These are phyloP conservation scores for Microtus pennsylvanicus DNA, from an alignment of 2,113 vertebrate species.

Conservation along the genomic window DNA sequence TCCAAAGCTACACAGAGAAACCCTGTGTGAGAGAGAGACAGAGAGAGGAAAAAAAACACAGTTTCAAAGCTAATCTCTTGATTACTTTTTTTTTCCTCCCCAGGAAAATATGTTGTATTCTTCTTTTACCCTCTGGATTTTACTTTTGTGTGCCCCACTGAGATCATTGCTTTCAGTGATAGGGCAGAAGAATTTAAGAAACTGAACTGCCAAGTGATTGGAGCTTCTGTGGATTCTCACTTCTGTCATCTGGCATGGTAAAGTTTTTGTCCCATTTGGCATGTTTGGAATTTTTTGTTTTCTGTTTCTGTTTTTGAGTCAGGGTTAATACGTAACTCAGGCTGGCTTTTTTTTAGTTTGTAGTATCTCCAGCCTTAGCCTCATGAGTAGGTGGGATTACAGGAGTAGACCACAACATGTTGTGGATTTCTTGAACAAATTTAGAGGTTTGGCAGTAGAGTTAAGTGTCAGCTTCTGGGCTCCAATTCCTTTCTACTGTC, in stretches of 20 bases:
- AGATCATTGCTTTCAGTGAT: slow-evolving; percentile 98
- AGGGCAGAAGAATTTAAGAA: slow-evolving; percentile 95
- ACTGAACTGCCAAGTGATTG: slow-evolving; percentile 96
- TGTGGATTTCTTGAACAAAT: neutral
- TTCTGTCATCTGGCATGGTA: slow-evolving; percentile 98
- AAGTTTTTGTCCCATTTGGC: slow-evolving; percentile 63
- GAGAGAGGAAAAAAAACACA: neutral
- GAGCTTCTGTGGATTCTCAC: slow-evolving; percentile 97
- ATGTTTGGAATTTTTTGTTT: neutral
- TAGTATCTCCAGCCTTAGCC: neutral
- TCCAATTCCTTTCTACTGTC: neutral
- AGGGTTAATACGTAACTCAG: neutral
- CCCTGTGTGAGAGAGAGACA: too few relatives aligned
- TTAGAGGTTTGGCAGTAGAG: slow-evolving; percentile 36
- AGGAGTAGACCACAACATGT: neutral
- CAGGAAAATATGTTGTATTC: slow-evolving; percentile 97
- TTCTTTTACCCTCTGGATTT: slow-evolving; percentile 99
- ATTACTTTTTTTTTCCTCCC: neutral
- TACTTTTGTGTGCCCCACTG: slow-evolving; percentile 98
- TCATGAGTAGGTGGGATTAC: neutral
- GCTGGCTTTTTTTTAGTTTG: neutral
- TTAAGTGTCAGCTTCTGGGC: neutral
- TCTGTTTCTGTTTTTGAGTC: neutral
- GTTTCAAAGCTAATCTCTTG: slow-evolving; percentile 29
- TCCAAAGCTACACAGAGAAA: too few relatives aligned